phyloP scores from a whole-genome alignment of 2,113 vertebrate species.

The Oenanthe oenanthe region DNA sequence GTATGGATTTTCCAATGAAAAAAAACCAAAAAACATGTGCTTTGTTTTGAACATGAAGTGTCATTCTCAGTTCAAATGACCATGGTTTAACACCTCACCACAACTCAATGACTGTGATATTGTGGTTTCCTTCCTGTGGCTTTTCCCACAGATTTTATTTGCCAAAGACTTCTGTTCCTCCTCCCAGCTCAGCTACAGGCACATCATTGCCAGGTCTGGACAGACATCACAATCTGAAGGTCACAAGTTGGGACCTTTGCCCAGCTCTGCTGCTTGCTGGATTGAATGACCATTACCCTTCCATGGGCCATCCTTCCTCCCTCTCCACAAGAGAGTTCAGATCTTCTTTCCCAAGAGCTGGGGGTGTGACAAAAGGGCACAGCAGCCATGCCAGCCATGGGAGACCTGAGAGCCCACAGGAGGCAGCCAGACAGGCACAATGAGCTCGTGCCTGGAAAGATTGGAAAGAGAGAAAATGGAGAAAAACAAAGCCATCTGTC shows the following conservation, averaged over 20 bases:
- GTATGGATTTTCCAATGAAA: not conserved
- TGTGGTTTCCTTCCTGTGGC: not conserved
- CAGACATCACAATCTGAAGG: not conserved
- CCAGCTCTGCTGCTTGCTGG: not conserved
- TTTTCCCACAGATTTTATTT: not conserved
- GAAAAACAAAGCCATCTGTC: not conserved
- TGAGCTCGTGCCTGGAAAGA: not conserved
- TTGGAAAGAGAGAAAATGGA: not conserved
- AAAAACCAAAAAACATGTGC: not conserved
- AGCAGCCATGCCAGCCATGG: not conserved
- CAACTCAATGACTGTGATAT: not conserved
- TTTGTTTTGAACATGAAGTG: not conserved
- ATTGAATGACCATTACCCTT: not conserved
- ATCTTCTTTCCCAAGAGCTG: not conserved
- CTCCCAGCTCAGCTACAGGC: not conserved
- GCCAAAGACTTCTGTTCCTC: not conserved
- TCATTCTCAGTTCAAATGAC: not conserved
- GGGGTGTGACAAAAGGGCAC: not conserved
- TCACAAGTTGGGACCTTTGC: not conserved
- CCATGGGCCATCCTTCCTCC: not conserved
- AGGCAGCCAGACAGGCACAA: not conserved
- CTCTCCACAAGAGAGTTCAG: not conserved
- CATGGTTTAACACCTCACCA: not conserved
- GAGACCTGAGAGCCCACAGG: not conserved
- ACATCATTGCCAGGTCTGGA: not conserved